These are phyloP conservation scores for Coboldia fuscipes DNA, from an alignment of 1,140 invertebrate genomes.

Conservation along the genomic window DNA sequence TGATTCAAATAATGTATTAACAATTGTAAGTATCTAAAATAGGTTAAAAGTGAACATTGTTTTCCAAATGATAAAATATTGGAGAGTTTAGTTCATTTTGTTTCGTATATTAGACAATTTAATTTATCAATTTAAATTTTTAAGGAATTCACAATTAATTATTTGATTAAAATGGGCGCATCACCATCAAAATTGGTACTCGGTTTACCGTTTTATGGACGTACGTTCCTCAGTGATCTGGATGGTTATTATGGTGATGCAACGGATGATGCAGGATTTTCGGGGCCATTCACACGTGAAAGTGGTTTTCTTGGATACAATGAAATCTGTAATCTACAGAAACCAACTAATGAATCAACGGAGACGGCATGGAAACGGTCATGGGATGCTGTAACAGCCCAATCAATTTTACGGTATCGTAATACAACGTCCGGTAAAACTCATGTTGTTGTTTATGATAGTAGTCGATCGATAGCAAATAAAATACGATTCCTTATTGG, in stretches of 20 bases:
- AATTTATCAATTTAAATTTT: constrained; percentile 9
- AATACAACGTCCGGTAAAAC: constrained; percentile 18
- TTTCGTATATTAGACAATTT: neutral
- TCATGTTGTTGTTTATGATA: constrained; percentile 34
- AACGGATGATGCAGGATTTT: constrained; percentile 33
- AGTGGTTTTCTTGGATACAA: constrained; percentile 75
- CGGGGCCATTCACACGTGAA: constrained; percentile 56
- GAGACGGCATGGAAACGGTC: constrained; percentile 26
- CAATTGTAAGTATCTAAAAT: constrained; percentile 25
- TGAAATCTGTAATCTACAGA: constrained; percentile 32
- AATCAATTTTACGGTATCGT: constrained; percentile 27
- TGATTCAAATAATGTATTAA: constrained; percentile 35
- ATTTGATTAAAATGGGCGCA: constrained; percentile 47
- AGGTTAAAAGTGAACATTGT: neutral
- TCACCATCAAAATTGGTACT: constrained; percentile 53
- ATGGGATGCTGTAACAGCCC: constrained; percentile 33
- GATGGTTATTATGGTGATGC: constrained; percentile 23
- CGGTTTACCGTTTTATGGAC: constrained; percentile 65
- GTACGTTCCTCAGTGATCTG: constrained; percentile 37
- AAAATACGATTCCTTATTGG: constrained; percentile 38
- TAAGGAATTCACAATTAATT: constrained; percentile 50
- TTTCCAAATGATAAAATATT: neutral
- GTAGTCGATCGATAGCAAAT: constrained; percentile 28
- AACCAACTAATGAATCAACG: constrained; percentile 20
- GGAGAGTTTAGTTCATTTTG: neutral